Evolutionary conservation across 2,888 invertebrate genomes (phyloP).

Genomic region (Nemapogon koenigi): DNA sequence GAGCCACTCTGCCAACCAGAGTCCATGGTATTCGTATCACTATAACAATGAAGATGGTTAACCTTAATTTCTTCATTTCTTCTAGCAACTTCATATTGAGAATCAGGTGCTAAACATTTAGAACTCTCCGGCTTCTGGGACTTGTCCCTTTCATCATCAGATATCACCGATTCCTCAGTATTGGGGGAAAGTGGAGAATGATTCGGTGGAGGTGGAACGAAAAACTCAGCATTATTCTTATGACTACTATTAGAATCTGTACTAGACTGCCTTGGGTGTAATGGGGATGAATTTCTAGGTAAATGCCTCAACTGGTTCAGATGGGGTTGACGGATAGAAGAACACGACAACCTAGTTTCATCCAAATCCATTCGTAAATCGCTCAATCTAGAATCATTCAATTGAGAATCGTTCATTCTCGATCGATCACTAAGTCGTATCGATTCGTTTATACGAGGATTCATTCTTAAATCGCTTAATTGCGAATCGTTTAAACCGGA

Average conservation of each 20-base stretch:
- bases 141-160: conserved; percentile 41
- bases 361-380: conserved; percentile 11
- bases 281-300: conserved; percentile 19
- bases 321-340: conserved; percentile 41
- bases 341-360: conserved; percentile 34
- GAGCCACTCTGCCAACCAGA: conserved; percentile 75
- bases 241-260: conserved; percentile 23
- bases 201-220: conserved; percentile 31
- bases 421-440: conserved; percentile 21
- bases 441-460: conserved; percentile 24
- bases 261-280: conserved; percentile 33
- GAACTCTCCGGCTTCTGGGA: conserved; percentile 34
- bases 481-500: conserved; percentile 17
- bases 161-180: conserved; percentile 48
- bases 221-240: conserved; percentile 33
- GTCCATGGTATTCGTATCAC: conserved; percentile 69
- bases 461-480: conserved; percentile 24
- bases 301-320: conserved; percentile 37
- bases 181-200: conserved; percentile 48
- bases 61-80: conserved; percentile 45
- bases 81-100: conserved; percentile 47
- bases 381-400: conserved; percentile 43
- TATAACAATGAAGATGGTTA: conserved; percentile 61
- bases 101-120: conserved; percentile 46
- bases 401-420: conserved; percentile 28